Conservation (phyloP, 2,888 invertebrate species). For the Drosophila koepferae region DNA sequence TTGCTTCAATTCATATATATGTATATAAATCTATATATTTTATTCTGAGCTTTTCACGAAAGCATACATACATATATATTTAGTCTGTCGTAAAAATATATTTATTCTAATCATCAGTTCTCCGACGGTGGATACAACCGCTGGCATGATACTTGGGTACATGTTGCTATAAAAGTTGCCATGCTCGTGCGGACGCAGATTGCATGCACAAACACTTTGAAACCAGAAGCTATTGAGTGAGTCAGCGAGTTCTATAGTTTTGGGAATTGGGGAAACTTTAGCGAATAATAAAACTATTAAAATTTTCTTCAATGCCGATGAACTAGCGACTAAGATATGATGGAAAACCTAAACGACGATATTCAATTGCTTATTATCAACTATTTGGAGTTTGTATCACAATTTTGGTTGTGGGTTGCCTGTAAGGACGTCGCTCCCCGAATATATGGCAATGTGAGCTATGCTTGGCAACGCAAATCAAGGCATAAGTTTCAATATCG, state of each 20-base stretch:
- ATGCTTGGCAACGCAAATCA: neutral
- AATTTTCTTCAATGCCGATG: neutral
- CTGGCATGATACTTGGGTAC: neutral
- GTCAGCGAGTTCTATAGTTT: neutral
- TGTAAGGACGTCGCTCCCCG: neutral
- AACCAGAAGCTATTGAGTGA: neutral
- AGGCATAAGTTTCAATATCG: neutral
- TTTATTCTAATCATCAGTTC: neutral
- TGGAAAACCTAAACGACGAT: slow-evolving; percentile 35
- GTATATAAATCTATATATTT: too few species aligned
- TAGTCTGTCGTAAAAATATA: neutral
- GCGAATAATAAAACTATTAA: neutral
- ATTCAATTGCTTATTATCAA: slow-evolving; percentile 22
- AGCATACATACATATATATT: neutral
- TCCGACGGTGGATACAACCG: neutral
- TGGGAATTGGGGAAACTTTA: neutral
- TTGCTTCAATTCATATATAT: too few species aligned
- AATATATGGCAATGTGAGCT: slow-evolving; percentile 2
- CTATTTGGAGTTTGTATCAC: slow-evolving; percentile 20
- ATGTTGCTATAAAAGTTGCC: neutral
- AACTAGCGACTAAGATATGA: neutral
- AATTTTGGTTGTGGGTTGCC: slow-evolving; percentile 30
- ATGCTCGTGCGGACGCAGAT: neutral
- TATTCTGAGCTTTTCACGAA: neutral
- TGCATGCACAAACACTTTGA: neutral